Evolutionary conservation across 2,797 vertebrate genomes (phyloP), one percentile per base, ranked within the genome.

Genomic region (Poeciliopsis infans): DNA sequence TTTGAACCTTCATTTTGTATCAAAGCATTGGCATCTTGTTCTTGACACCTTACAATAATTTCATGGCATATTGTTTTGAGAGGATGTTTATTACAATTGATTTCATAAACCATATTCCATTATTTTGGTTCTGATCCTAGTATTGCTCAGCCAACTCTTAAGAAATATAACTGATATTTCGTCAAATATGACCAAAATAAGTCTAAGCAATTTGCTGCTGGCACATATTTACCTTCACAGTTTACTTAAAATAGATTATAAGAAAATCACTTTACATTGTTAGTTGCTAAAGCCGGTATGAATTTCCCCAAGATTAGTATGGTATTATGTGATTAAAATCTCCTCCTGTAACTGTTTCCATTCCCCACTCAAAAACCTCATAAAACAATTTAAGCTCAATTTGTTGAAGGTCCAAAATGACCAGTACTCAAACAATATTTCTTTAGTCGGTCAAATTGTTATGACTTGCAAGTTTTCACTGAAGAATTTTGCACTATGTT

Each of bases 361-460:
- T 61, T 33, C 33, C 57, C 13, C 31, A 16, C 5, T 33, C 15
- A 61, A 33, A 16, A 31, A 31, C 5, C 57, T 59, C 12, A 31
- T 61, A 7, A 61, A 61, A 7, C 28, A 61, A 33, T 18, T 31
- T 15, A 33, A 33, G 31, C 57, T 61, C 6, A 13, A 61, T 28
- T 59, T 59, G 57, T 15, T 59, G 55, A 61, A 61, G 57, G 57
- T 15, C n/a, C 57, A 61, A 61, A 61, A 33, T 61, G 57, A 61
- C 57, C 57, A 18, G 57, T 61, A 15, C 28, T 15, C 28, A 33
- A 33, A 61, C 5, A 33, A 61, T 31, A 61, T 61, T 33, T 61
- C 57, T 61, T 61, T 7, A 16, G 28, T 61, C 57, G 0, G 57
- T 61, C 57, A 33, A 61, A 33, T 61, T 6, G n/a, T 15, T 59